Evolutionary conservation across 2,888 invertebrate species (phyloP).

Genomic region (Diplolepis rosae): DNA sequence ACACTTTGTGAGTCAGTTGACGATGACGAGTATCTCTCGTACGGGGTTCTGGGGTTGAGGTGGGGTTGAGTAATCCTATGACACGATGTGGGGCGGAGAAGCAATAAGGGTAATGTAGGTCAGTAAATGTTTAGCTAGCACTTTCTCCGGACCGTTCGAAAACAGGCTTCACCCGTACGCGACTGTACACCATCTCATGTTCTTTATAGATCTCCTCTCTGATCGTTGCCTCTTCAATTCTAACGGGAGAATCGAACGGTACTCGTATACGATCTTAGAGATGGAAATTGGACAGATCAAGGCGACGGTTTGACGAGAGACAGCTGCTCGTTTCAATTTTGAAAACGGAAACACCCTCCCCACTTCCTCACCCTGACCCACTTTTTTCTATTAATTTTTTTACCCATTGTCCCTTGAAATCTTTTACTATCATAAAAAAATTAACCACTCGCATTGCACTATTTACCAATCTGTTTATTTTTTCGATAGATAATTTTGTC

Average conservation of each 20-base stretch:
- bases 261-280: constrained; percentile 56
- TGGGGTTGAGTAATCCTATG: neutral
- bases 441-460: no score
- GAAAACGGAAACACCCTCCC: constrained; percentile 17
- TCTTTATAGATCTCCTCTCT: constrained; percentile 45
- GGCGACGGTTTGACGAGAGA: constrained; percentile 49
- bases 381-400: neutral
- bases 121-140: constrained; percentile 70
- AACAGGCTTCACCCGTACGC: constrained; percentile 61
- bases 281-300: constrained; percentile 59
- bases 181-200: constrained; percentile 30
- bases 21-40: constrained; percentile 57
- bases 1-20: constrained; percentile 59
- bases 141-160: constrained; percentile 72
- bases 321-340: constrained; percentile 16
- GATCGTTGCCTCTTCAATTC: constrained; percentile 45
- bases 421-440: neutral
- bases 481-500: neutral
- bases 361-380: constrained; percentile 9
- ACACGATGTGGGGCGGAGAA: constrained; percentile 34
- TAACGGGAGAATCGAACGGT: constrained; percentile 64
- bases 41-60: constrained; percentile 52
- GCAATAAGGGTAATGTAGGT: constrained; percentile 69
- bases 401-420: neutral
- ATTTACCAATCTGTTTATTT: no score